Percentiles rank a stretch among this genome's conserved stretches.
These are phyloP conservation scores for Caenorhabditis wallacei DNA, from an alignment of 2,888 invertebrate genomes.

Conservation along the genomic window DNA sequence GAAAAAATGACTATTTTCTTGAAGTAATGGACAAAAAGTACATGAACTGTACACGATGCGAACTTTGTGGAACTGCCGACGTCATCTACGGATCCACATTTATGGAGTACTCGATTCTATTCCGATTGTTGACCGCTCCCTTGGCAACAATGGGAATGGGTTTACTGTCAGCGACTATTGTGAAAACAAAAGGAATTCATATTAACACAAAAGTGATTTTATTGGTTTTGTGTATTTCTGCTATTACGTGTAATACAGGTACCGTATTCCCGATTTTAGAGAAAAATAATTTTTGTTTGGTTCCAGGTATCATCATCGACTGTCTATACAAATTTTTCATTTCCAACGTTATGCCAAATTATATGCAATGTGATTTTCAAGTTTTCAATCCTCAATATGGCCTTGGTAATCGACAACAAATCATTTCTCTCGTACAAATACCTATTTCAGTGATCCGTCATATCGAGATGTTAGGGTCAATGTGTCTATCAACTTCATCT, in stretches of 20 bases:
- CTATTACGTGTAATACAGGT: conserved; percentile 62
- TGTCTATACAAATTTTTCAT: conserved; percentile 64
- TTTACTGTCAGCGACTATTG: conserved; percentile 53
- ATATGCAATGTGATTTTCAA: conserved; percentile 66
- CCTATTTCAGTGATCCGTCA: conserved; percentile 53
- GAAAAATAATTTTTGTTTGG: background rate
- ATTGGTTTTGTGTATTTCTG: conserved; percentile 50
- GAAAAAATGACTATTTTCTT: conserved; percentile 7
- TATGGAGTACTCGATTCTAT: conserved; percentile 61
- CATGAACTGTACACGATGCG: conserved; percentile 67
- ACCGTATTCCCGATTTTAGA: too few species aligned
- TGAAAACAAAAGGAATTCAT: conserved; percentile 59
- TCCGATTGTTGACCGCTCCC: conserved; percentile 55
- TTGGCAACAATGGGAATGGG: conserved; percentile 62
- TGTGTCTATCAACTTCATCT: conserved; percentile 42
- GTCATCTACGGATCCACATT: conserved; percentile 44
- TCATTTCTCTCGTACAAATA: background rate
- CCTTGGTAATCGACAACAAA: conserved; percentile 29
- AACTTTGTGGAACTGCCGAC: conserved; percentile 60
- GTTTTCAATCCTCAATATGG: conserved; percentile 63
- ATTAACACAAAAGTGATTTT: conserved; percentile 53
- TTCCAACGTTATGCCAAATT: conserved; percentile 63
- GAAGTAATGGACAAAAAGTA: conserved; percentile 58
- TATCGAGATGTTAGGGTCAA: conserved; percentile 55
- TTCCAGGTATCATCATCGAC: conserved; percentile 54